Base-by-base conservation (phyloP, 1,140 invertebrate species). In the Drosophila quadrilineata region DNA sequence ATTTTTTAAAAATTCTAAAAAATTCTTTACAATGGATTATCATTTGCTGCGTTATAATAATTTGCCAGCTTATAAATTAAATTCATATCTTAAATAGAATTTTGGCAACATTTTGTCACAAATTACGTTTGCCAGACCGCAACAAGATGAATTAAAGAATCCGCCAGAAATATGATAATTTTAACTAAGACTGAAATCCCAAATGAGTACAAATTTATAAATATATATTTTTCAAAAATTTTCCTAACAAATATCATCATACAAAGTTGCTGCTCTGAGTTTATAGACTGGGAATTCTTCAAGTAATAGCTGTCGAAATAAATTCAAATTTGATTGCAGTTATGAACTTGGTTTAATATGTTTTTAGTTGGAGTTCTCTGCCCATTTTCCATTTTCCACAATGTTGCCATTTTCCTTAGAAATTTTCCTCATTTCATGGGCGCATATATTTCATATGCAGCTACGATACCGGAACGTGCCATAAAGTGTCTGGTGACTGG, bases 351-450 rank as follows among this genome's bases (percentile, higher is more conserved):
- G 50, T 53, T 53, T 41, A 53, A 29, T 17, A 17, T n/a, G 6
- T 36, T 38, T 38, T 10, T 28, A 35, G 19, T 8, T 50, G 19
- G 35, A 16, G 48, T 57, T 35, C 43, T 29, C 33, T 48, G 57
- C 26, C 52, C 10, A 54, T 43, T 43, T 43, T 43, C 40, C 72
- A 86, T 87, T 87, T 87, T 87, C 85, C 85, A 87, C 85, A 79
- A 76, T 79, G 79, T 88, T 88, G 85, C 85, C 56, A 73, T 71
- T 87, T 87, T 87, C 85, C 75, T 36, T 40, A 67, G 85, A 87
- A 87, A 76, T 88, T 67, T 64, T 71, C 36, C 70, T 76, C 79
- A 88, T 87, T 88, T 76, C 75, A 85, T 70, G 77, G 68, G 12
- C 63, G 35, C 77, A 79, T 62, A 87, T 87, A 87, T 73, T 87